A percentile compares a stretch with the other conserved stretches of the same genome.
Evolutionary conservation across 2,113 vertebrate species (phyloP).

Genomic region (Daphoenositta chrysoptera): DNA sequence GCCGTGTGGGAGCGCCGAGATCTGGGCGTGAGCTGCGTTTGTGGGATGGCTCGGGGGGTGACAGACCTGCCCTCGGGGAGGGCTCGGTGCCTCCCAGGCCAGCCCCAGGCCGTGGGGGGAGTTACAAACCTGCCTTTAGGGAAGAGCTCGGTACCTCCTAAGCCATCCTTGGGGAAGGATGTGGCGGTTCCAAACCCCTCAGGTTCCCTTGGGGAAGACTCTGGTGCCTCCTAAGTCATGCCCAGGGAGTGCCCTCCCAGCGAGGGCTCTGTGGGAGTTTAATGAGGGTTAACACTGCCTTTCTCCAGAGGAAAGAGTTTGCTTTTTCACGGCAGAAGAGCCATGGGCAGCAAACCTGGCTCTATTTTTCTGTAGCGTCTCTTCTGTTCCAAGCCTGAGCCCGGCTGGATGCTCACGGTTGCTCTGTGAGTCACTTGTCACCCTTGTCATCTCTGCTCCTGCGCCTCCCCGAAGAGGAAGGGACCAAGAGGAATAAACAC

Average conservation of each 20-base stretch:
- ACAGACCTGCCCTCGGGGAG: neutral
- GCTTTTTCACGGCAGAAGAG: neutral
- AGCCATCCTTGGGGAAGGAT: neutral
- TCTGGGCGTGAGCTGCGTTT: neutral
- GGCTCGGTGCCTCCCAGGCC: neutral
- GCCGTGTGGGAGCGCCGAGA: neutral
- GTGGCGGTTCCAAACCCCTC: neutral
- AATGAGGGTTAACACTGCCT: fast-evolving
- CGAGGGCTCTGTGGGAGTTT: fast-evolving
- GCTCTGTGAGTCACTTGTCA: fast-evolving
- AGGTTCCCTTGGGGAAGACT: too few relatives aligned
- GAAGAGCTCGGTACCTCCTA: neutral
- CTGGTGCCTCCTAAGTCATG: fast-evolving
- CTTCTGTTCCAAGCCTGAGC: neutral
- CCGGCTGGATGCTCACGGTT: fast-evolving
- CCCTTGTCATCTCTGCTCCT: neutral
- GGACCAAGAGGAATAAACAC: neutral
- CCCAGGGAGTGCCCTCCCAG: too few relatives aligned
- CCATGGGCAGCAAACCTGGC: fast-evolving
- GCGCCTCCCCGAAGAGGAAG: neutral
- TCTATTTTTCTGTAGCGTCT: fast-evolving
- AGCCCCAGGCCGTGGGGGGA: neutral
- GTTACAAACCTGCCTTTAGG: neutral
- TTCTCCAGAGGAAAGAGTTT: neutral
- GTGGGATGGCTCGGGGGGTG: neutral